A percentile compares a stretch with the other conserved stretches of the same genome.
Evolutionary conservation across 2,113 vertebrate species (phyloP).

Genomic region (Henicopernis longicauda): DNA sequence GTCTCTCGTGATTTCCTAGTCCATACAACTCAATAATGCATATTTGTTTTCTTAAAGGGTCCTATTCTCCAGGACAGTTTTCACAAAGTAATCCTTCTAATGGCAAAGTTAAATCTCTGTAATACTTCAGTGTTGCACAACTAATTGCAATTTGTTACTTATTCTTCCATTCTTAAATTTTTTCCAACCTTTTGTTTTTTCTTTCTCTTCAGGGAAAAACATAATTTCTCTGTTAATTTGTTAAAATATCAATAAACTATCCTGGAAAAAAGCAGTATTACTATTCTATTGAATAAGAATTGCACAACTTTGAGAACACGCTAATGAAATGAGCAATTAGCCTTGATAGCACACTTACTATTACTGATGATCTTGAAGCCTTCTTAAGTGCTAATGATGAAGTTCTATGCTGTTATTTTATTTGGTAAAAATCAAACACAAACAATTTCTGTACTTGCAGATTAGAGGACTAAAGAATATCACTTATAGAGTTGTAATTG

Average conservation of each 20-base stretch:
- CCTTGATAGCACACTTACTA: not conserved
- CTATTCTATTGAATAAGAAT: not conserved
- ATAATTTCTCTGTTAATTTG: not conserved
- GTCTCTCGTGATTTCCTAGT: not conserved
- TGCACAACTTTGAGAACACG: not conserved
- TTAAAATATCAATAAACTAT: not conserved
- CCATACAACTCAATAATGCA: not conserved
- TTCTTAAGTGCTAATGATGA: not conserved
- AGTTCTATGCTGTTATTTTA: not conserved
- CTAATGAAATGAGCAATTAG: constrained; percentile 23
- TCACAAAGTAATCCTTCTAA: not conserved
- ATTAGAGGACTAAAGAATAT: not conserved
- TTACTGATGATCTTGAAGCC: not conserved
- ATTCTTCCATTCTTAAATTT: not conserved
- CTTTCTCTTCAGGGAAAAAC: not conserved
- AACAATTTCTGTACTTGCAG: not conserved
- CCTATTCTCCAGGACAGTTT: not conserved
- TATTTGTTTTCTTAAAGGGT: not conserved
- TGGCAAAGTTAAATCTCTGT: not conserved
- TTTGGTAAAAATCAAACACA: not conserved
- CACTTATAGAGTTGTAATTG: not conserved
- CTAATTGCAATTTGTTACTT: not conserved
- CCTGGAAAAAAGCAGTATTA: not conserved
- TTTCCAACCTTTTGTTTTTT: not conserved
- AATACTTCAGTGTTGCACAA: not conserved